Conservation (phyloP, 2,888 invertebrate genomes). For the Monochamus alternatus region DNA sequence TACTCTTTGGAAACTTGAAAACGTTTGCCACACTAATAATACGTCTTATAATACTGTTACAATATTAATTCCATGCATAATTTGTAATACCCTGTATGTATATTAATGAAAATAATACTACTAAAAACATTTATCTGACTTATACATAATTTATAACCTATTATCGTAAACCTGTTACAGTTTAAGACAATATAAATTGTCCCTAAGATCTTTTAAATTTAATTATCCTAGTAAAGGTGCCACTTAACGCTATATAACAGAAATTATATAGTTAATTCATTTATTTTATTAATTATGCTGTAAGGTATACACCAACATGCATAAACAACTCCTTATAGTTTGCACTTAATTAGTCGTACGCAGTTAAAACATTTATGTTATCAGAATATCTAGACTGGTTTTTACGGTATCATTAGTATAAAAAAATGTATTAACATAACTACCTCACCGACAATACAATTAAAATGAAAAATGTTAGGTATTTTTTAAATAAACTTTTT, state of each 20-base stretch:
- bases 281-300: not conserved
- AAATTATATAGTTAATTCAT: not conserved
- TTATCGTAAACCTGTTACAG: not conserved
- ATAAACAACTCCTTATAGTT: not conserved
- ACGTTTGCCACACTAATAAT: too few species aligned
- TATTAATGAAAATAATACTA: too few species aligned
- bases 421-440: not conserved
- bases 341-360: not conserved
- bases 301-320: not conserved
- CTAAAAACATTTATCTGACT: too few species aligned
- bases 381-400: not conserved
- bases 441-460: not conserved
- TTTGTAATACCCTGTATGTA: too few species aligned
- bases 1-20: too few species aligned
- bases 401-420: not conserved
- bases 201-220: not conserved
- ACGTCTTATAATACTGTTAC: too few species aligned
- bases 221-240: not conserved
- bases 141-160: too few species aligned
- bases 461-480: not conserved
- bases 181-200: not conserved
- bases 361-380: not conserved
- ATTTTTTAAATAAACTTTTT: not conserved
- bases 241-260: not conserved
- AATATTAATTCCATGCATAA: too few species aligned